Evolutionary conservation across 1,140 invertebrate genomes (phyloP).

Genomic region (Hirudo medicinalis): DNA sequence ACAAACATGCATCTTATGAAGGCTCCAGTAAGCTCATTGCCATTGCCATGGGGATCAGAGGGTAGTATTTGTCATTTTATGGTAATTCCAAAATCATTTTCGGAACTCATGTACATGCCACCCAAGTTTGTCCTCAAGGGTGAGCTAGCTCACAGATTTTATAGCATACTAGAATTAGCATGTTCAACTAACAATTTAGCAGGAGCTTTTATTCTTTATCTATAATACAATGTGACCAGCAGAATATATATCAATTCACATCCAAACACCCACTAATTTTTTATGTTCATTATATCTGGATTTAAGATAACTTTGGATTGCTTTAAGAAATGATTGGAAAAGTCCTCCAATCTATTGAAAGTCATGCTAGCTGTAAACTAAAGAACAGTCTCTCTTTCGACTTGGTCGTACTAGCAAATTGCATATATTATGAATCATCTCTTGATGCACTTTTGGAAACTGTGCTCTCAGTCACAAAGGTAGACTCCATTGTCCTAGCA

Average conservation of each 20-base stretch:
- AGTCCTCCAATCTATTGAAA: neutral
- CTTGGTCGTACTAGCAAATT: slow-evolving; percentile 18
- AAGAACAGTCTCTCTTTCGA: neutral
- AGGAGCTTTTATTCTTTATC: no score
- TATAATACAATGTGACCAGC: no score
- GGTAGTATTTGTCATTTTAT: neutral
- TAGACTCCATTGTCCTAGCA: slow-evolving; percentile 11
- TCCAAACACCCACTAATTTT: neutral
- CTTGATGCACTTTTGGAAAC: slow-evolving; percentile 15
- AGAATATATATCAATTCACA: neutral
- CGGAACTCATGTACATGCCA: neutral
- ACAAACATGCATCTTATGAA: neutral
- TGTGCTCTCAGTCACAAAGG: neutral
- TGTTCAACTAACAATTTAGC: no score
- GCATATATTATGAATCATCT: slow-evolving; percentile 18
- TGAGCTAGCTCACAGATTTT: neutral
- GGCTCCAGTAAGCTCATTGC: neutral
- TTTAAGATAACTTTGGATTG: neutral
- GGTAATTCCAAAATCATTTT: neutral
- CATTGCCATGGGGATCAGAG: slow-evolving; percentile 17
- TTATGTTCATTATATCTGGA: neutral
- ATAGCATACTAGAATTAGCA: no score
- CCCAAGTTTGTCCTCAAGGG: neutral
- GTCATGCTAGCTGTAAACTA: neutral
- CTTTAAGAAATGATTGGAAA: neutral